Evolutionary conservation across 2,797 vertebrate species (phyloP), one percentile per base, ranked within the genome.

Genomic region (Ctenopoma multispine): DNA sequence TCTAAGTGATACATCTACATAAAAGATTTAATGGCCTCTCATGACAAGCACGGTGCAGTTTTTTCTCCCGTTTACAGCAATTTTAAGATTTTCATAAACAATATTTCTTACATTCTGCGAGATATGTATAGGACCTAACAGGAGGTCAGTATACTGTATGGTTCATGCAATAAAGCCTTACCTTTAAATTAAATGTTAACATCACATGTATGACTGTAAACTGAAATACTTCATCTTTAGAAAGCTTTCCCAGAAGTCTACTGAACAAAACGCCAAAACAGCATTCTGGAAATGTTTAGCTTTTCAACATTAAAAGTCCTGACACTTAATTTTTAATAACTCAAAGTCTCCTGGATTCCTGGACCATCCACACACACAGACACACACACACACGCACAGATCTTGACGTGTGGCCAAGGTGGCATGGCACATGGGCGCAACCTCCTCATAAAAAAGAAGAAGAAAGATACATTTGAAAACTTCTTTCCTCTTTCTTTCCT

Each of bases 1-100:
- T 84, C 59, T 72, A 89, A 93, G 86, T 90, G 86, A 89, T 88
- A 94, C 93, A 94, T 86, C 91, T 90, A 94, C 70, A 46, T 83
- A 86, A 90, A 92, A 90, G 78, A 88, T 84, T 83, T 82, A 64
- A 89, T 92, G 88, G 89, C 83, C 88, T 94, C 14, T 83, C 82
- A 89, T 91, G 90, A 93, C 83, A 92, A 77, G 62, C 72, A 91
- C 66, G 69, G 69, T 83, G 82, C 77, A 75, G 7, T 43, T 41
- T 46, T 60, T 55, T 61, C 50, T 18, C 71, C 56, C 85, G 85
- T 87, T 82, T 68, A 87, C 77, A 90, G 50, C 78, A 88, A 84
- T 79, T 62, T 62, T 70, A 87, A 84, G 68, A 89, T 87, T 74
- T 77, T 66, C 17, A 80, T 65, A 43, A 85, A 77, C 58, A 77